These are phyloP conservation scores for Leptonema lineaticorne DNA, from an alignment of 1,140 invertebrate species.

Conservation along the genomic window DNA sequence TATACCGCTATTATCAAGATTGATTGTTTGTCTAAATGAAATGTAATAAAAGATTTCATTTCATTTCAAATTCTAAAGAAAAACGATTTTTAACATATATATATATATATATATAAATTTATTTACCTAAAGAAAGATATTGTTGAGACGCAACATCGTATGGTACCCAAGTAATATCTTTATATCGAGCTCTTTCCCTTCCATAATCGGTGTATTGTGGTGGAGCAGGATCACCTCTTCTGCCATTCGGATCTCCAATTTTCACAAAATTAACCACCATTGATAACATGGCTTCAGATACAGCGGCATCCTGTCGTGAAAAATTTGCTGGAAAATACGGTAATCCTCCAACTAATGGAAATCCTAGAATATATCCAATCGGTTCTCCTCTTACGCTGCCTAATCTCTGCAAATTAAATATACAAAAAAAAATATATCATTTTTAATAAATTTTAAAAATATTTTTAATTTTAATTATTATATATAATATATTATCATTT, in stretches of 20 bases:
- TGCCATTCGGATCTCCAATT: constrained; percentile 69
- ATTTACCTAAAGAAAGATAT: constrained; percentile 71
- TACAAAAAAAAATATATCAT: not conserved
- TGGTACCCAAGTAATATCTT: constrained; percentile 65
- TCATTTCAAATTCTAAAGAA: no score
- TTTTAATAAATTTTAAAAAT: not conserved
- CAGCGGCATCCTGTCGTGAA: constrained; percentile 70
- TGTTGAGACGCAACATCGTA: constrained; percentile 75
- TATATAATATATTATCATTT: not conserved
- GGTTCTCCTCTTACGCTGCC: constrained; percentile 85
- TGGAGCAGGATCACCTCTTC: constrained; percentile 35
- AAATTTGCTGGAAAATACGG: constrained; percentile 70
- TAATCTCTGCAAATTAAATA: constrained; percentile 59
- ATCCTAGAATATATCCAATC: constrained; percentile 81
- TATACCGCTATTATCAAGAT: no score
- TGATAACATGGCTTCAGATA: constrained; percentile 74
- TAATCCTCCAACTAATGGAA: constrained; percentile 74
- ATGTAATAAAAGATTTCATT: no score
- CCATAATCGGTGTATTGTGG: constrained; percentile 58
- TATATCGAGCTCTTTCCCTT: constrained; percentile 62
- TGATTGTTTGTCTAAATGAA: no score
- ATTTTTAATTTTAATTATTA: not conserved
- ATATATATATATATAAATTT: no score
- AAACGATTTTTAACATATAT: no score
- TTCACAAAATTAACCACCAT: constrained; percentile 75